Evolutionary conservation across 53 echinoderm and acorn worm species (phyloP).

Genomic region (Mesocentrotus franciscanus): DNA sequence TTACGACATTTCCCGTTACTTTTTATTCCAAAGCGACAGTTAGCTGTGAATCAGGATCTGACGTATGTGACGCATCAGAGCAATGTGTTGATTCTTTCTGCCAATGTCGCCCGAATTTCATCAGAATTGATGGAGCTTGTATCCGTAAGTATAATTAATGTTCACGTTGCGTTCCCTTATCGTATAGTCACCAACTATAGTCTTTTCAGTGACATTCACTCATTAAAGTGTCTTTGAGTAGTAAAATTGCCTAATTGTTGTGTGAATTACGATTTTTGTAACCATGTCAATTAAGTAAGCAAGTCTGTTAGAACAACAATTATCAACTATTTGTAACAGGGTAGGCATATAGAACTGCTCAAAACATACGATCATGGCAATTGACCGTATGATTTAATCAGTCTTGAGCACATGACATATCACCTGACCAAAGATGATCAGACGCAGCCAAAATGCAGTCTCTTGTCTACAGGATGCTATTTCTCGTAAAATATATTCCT

Average conservation of each 20-base stretch:
- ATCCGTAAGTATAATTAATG: neutral
- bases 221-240: too few relatives aligned
- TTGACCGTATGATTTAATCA: neutral
- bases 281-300: too few relatives aligned
- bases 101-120: slow-evolving; percentile 41
- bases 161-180: neutral
- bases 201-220: too few relatives aligned
- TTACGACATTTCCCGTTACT: neutral
- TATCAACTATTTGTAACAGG: neutral
- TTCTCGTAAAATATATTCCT: too few relatives aligned
- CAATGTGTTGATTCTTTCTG: slow-evolving; percentile 10
- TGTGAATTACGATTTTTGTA: too few relatives aligned
- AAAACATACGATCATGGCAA: neutral
- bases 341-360: neutral
- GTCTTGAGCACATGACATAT: neutral
- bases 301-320: neutral
- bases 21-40: neutral
- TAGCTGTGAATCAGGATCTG: neutral
- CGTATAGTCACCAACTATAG: neutral
- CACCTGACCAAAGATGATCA: neutral
- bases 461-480: too few relatives aligned
- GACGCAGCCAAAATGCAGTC: neutral
- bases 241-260: too few relatives aligned
- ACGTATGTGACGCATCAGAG: neutral
- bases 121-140: slow-evolving; percentile 15